These are phyloP conservation scores for Lasioglossum lativentre DNA, from an alignment of 2,888 invertebrate species.

Conservation along the genomic window DNA sequence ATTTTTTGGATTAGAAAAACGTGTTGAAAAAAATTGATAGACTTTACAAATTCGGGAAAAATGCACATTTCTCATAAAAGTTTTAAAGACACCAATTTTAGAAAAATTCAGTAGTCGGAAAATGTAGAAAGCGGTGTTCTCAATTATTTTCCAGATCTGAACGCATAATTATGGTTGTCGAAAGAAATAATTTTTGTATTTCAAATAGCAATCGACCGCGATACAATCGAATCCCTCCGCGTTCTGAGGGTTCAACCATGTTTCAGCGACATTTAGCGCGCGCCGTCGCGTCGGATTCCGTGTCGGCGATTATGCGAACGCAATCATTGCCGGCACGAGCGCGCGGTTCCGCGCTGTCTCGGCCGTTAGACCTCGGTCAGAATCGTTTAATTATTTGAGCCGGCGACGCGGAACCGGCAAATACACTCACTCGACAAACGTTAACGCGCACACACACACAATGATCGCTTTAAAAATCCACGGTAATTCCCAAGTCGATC, in stretches of 20 bases:
- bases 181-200: too few species aligned
- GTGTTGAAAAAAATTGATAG: too few species aligned
- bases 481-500: not conserved
- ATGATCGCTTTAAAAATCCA: not conserved
- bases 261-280: not conserved
- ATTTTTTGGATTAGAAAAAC: too few species aligned
- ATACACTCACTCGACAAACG: constrained; percentile 11
- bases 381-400: constrained; percentile 58
- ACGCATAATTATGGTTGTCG: too few species aligned
- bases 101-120: too few species aligned
- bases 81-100: too few species aligned
- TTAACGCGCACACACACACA: not conserved
- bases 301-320: not conserved
- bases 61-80: too few species aligned
- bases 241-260: not conserved
- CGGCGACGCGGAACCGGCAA: constrained; percentile 55
- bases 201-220: too few species aligned
- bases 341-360: constrained; percentile 42
- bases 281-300: not conserved
- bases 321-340: constrained; percentile 2
- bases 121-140: too few species aligned
- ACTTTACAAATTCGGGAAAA: too few species aligned
- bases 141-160: too few species aligned
- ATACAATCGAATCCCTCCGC: too few species aligned
- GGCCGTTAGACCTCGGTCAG: constrained; percentile 43